phyloP scores from a whole-genome alignment of 2,113 vertebrate genomes.

The Fregetta grallaria region DNA sequence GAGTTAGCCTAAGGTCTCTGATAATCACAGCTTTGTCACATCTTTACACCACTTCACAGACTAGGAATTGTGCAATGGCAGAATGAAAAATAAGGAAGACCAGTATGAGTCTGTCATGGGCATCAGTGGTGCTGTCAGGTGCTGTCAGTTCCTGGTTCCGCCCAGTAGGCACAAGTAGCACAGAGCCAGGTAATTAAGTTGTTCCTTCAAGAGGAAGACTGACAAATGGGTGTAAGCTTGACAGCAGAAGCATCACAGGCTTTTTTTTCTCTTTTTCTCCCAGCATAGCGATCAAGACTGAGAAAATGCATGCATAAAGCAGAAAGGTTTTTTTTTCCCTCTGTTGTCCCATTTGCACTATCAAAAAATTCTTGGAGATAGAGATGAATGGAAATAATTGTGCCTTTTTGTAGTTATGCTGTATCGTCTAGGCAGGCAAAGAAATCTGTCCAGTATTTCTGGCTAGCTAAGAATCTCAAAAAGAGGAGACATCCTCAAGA shows the following conservation, averaged over 20 bases:
- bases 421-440: background rate
- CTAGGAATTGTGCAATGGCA: background rate
- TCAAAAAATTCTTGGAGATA: background rate
- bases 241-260: background rate
- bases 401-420: background rate
- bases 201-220: background rate
- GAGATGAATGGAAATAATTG: background rate
- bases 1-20: background rate
- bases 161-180: background rate
- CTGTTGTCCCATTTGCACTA: background rate
- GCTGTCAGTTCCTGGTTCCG: background rate
- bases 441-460: background rate
- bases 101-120: background rate
- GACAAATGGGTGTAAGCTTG: background rate
- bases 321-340: background rate
- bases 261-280: background rate
- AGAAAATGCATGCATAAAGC: background rate
- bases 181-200: background rate
- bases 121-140: background rate
- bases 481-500: background rate
- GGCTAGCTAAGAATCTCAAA: background rate
- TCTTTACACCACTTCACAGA: background rate
- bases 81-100: background rate
- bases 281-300: background rate
- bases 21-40: background rate